phyloP scores from a whole-genome alignment of 1,140 invertebrate species.

The Conus betulinus region DNA sequence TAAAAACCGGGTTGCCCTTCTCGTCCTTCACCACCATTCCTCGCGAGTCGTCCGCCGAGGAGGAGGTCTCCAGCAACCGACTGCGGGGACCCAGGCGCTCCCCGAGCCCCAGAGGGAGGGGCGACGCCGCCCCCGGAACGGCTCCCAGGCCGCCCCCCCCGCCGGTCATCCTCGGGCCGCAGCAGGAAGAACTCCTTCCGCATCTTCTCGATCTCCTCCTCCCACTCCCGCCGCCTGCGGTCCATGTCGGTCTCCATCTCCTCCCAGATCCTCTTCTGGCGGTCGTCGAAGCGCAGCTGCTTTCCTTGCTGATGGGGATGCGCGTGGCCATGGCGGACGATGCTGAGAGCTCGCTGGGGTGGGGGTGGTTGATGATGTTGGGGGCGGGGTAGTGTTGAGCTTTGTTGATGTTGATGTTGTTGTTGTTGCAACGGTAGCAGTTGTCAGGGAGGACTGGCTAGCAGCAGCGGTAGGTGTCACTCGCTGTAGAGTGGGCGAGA shows the following conservation, averaged over 20 bases:
- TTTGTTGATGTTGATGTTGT: not conserved
- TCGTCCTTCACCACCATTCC: conserved; percentile 66
- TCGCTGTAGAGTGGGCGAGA: no score
- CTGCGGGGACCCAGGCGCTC: conserved; percentile 9
- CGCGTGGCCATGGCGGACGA: conserved; percentile 62
- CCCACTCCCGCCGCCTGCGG: conserved; percentile 71
- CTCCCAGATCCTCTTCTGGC: conserved; percentile 70
- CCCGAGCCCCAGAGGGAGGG: conserved; percentile 10
- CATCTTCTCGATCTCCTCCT: conserved; percentile 73
- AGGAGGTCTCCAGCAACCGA: not conserved
- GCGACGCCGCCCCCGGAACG: not conserved
- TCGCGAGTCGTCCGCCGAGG: conserved; percentile 47
- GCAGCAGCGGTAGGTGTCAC: no score
- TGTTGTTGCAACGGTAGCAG: not conserved
- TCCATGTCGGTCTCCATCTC: conserved; percentile 74
- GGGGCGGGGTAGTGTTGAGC: not conserved
- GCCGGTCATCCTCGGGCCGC: conserved; percentile 53
- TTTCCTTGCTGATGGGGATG: conserved; percentile 70
- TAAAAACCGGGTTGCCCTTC: conserved; percentile 64
- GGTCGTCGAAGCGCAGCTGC: conserved; percentile 67
- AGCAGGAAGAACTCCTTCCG: conserved; percentile 72
- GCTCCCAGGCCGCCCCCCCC: not conserved
- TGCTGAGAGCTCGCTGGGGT: not conserved
- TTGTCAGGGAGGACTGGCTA: no score
- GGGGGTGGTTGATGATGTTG: no score